Conservation (phyloP, 2,113 vertebrate species). For the Irena cyanogastra region DNA sequence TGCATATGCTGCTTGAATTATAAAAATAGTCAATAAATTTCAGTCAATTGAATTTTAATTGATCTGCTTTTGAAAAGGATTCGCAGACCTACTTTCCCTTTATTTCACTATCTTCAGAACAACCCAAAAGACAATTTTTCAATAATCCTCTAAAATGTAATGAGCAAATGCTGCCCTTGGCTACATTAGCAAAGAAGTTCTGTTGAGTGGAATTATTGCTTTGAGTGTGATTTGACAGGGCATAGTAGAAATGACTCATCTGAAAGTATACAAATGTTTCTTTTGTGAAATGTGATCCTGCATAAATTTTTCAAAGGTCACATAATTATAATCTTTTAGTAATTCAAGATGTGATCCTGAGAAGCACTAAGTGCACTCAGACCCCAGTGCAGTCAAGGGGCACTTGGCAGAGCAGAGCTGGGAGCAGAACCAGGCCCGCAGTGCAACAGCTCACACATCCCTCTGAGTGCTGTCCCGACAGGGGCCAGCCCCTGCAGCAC, state of each 20-base stretch:
- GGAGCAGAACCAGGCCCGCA: accelerated
- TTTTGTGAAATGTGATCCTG: neutral
- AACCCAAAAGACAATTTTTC: neutral
- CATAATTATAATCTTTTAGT: neutral
- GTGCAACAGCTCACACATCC: neutral
- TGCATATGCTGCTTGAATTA: neutral
- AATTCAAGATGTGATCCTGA: neutral
- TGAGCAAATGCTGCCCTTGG: neutral
- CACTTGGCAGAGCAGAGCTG: neutral
- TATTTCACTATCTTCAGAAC: neutral
- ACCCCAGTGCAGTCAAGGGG: neutral
- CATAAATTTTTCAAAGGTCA: constrained; percentile 41
- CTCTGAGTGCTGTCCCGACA: neutral
- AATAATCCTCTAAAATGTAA: neutral
- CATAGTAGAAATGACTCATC: constrained; percentile 32
- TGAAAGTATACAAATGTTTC: constrained; percentile 17
- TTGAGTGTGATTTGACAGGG: neutral
- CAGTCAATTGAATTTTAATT: neutral
- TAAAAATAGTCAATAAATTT: neutral
- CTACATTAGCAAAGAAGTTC: neutral
- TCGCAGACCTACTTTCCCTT: neutral
- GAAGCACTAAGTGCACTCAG: neutral
- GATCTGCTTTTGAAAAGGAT: neutral
- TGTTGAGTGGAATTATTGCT: neutral
- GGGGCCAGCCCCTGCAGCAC: neutral